Evolutionary conservation across 1,140 invertebrate genomes (phyloP), one percentile per base, ranked within the genome.

Genomic region (Drosophila erecta): DNA sequence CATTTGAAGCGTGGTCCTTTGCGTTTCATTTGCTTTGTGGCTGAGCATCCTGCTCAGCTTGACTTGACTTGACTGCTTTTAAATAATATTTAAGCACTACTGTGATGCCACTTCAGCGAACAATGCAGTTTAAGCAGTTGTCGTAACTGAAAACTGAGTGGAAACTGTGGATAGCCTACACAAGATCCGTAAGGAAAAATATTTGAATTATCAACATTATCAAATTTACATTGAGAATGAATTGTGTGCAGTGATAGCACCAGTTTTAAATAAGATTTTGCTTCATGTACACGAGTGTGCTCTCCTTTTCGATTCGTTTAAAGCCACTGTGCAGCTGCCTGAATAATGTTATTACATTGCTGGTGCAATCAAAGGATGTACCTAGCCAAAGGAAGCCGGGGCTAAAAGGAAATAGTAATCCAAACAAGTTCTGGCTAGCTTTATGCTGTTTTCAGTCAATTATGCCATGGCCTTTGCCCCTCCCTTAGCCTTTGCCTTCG

Each of bases 401-500:
- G 47, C n/a, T 38, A 53, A 46, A 24, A 38, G 24, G 27, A 76
- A 66, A 57, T 44, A 57, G 62, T 60, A 69, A 72, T 55, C 47
- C 30, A 54, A 67, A 56, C 46, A 51, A 44, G 49, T 59, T 49
- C 55, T 71, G 59, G 22, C 38, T 53, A 37, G 66, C 70, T 76
- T 73, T 71, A 89, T 83, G 65, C 74, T 79, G 62, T 79, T 83
- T 85, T 70, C 76, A 89, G 79, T 87, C 79, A 87, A 89, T 87
- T 87, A 83, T 83, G 59, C 44, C 50, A 35, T 69, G 51, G 44
- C 77, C 58, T 51, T 47, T 43, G 30, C 41, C 64, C 24, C 17
- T 51, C 35, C 30, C 22, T 38, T 72, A 14, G 12, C 27, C 44
- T 30, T 72, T 15, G 17, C 27, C 30, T n/a, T 30, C 15, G 35